These are phyloP conservation scores for Cyrtonyx montezumae DNA, from an alignment of 2,113 vertebrate species.

Conservation along the genomic window DNA sequence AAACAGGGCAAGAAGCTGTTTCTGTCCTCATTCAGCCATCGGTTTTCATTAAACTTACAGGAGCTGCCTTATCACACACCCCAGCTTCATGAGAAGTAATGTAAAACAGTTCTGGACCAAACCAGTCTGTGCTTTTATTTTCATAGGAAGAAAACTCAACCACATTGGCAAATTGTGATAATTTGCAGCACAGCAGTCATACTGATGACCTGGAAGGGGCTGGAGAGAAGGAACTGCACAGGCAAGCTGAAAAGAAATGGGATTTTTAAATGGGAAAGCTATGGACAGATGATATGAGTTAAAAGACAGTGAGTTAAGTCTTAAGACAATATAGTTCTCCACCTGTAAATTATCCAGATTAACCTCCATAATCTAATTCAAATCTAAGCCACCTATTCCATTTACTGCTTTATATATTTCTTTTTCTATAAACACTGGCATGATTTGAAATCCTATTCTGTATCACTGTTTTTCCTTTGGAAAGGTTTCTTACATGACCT, in stretches of 20 bases:
- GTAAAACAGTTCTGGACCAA: not conserved
- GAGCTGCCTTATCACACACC: not conserved
- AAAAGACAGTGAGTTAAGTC: not conserved
- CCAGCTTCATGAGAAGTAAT: not conserved
- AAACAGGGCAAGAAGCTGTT: not conserved
- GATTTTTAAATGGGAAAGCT: not conserved
- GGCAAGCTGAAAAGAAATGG: not conserved
- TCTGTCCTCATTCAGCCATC: not conserved
- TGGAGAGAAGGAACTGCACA: rapidly evolving
- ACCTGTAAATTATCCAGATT: not conserved
- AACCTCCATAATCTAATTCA: not conserved
- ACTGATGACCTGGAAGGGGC: rapidly evolving
- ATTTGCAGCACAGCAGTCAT: too few species aligned
- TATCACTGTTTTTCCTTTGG: not conserved
- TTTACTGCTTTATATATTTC: not conserved
- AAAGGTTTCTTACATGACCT: not conserved
- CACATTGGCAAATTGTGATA: not conserved
- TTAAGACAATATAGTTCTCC: not conserved
- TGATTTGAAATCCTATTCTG: not conserved
- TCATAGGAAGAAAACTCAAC: not conserved
- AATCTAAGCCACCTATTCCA: not conserved
- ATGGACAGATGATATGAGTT: not conserved
- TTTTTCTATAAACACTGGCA: not conserved
- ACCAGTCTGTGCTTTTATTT: not conserved
- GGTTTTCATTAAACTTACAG: not conserved